These are phyloP conservation scores for Melanaphis sacchari DNA, from an alignment of 1,140 invertebrate species.

Conservation along the genomic window DNA sequence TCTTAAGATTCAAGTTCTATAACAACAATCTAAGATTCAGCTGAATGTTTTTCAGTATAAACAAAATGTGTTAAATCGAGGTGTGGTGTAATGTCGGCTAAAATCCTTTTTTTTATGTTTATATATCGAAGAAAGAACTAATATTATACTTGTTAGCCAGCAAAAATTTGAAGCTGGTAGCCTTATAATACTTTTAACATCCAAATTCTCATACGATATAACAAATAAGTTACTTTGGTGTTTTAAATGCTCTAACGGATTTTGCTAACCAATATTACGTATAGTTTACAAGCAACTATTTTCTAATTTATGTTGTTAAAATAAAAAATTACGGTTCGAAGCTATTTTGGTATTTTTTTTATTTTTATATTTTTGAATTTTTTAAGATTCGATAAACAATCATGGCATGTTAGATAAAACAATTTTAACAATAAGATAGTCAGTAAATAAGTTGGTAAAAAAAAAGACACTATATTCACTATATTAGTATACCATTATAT, in stretches of 20 bases:
- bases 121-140: not conserved
- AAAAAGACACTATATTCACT: not conserved
- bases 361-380: no score
- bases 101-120: not conserved
- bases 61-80: constrained; percentile 17
- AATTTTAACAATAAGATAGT: not conserved
- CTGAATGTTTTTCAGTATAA: not conserved
- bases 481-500: no score
- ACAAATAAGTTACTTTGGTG: not conserved
- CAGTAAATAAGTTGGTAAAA: not conserved
- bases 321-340: not conserved
- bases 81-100: not conserved
- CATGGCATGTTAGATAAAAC: not conserved
- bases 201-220: no score
- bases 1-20: not conserved
- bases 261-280: not conserved
- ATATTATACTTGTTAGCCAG: not conserved
- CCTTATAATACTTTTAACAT: not conserved
- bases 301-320: not conserved
- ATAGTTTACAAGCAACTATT: not conserved
- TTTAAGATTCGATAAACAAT: not conserved
- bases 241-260: not conserved
- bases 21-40: not conserved
- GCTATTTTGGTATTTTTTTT: not conserved
- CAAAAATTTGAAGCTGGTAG: not conserved